Evolutionary conservation across 1,140 invertebrate species (phyloP).

Genomic region (Drosophila funebris): DNA sequence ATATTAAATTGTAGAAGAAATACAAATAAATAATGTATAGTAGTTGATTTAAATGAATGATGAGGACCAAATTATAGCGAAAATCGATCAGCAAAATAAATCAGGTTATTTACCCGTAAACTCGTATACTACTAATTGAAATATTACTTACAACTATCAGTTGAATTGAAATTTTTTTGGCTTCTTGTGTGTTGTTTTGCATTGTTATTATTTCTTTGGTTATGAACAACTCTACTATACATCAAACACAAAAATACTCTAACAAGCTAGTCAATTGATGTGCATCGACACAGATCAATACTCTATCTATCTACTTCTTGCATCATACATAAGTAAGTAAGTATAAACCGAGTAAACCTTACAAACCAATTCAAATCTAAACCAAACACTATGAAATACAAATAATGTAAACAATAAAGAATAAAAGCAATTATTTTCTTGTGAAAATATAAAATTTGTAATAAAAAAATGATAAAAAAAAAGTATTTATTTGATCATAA

Average conservation of each 20-base stretch:
- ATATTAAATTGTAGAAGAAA: neutral
- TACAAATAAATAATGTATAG: neutral
- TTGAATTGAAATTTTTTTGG: constrained; percentile 44
- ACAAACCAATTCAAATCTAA: constrained; percentile 24
- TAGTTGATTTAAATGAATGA: constrained; percentile 64
- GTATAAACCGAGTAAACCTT: constrained; percentile 17
- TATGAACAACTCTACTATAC: constrained; percentile 16
- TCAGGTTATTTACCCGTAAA: constrained; percentile 50
- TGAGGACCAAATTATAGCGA: constrained; percentile 73
- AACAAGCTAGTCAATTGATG: constrained; percentile 74
- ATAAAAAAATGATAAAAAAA: constrained; percentile 31
- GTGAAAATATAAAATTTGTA: constrained; percentile 55
- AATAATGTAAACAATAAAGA: constrained; percentile 67
- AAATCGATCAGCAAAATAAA: constrained; percentile 56
- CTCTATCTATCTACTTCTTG: constrained; percentile 38
- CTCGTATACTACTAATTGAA: constrained; percentile 2
- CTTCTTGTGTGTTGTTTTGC: constrained; percentile 63
- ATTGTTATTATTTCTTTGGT: constrained; percentile 44
- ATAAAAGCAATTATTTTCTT: constrained; percentile 75
- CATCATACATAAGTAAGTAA: constrained; percentile 48
- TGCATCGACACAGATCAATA: constrained; percentile 61
- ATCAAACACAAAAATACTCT: constrained; percentile 42
- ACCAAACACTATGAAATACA: constrained; percentile 34
- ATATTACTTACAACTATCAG: constrained; percentile 7
- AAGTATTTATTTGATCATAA: constrained; percentile 36